A percentile compares a stretch with the other conserved stretches of the same genome.
Evolutionary conservation across 2,888 invertebrate species (phyloP).

Genomic region (Crossocerus cetratus): DNA sequence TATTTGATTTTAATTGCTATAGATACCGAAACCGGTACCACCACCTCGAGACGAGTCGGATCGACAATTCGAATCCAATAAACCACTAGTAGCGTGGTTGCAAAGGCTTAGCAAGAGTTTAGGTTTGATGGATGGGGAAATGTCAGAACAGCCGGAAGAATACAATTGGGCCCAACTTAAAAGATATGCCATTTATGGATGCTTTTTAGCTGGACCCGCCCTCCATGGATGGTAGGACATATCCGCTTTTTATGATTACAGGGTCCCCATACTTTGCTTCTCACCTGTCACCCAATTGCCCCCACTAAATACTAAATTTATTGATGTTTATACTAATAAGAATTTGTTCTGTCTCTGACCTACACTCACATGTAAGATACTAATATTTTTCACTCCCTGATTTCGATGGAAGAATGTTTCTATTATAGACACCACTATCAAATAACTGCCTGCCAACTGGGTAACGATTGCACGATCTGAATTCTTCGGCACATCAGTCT

Average conservation of each 20-base stretch:
- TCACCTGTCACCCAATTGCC: constrained; percentile 6
- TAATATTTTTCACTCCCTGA: no score
- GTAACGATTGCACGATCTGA: constrained; percentile 80
- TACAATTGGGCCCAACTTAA: constrained; percentile 69
- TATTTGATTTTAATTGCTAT: constrained; percentile 16
- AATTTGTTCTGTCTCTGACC: no score
- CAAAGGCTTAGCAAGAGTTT: constrained; percentile 45
- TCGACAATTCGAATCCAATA: constrained; percentile 14
- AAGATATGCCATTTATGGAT: constrained; percentile 70
- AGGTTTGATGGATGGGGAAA: constrained; percentile 48
- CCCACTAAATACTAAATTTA: constrained; percentile 4
- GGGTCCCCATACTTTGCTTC: constrained; percentile 3
- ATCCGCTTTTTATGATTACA: constrained; percentile 12
- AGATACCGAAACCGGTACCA: constrained; percentile 11
- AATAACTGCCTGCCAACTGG: constrained; percentile 74
- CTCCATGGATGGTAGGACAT: constrained; percentile 67
- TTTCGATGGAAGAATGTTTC: not conserved
- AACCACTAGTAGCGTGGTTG: constrained; percentile 12
- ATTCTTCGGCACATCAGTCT: constrained; percentile 80
- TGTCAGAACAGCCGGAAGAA: constrained; percentile 21
- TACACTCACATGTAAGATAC: no score
- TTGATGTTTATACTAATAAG: no score
- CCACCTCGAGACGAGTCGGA: constrained; percentile 16
- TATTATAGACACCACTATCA: constrained; percentile 35
- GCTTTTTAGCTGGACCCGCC: constrained; percentile 68